phyloP scores from a whole-genome alignment of 2,888 invertebrate genomes.

The Acholoe squamosa region DNA sequence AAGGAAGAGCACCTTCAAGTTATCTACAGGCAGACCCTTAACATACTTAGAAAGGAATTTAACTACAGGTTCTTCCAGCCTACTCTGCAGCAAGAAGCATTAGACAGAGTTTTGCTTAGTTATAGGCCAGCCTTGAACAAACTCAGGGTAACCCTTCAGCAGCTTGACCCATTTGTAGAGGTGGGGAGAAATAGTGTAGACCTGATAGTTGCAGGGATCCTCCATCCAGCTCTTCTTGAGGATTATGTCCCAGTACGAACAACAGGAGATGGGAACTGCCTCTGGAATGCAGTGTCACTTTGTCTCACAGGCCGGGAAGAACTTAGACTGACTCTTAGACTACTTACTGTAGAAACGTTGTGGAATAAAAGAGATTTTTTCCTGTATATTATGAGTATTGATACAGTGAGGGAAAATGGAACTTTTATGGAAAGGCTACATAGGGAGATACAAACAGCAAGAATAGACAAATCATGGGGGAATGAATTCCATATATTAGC shows the following conservation, averaged over 20 bases:
- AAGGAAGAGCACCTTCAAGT: background rate
- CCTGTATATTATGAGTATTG: background rate
- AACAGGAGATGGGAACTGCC: constrained; percentile 29
- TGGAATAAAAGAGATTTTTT: background rate
- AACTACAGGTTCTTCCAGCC: background rate
- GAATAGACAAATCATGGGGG: background rate
- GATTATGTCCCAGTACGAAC: constrained; percentile 1
- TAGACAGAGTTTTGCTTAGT: background rate
- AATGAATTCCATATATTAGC: constrained; percentile 5
- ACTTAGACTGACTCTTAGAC: constrained; percentile 34
- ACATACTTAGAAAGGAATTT: background rate
- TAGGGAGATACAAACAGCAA: background rate
- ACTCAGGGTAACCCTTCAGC: background rate
- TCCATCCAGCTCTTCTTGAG: background rate
- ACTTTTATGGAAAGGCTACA: background rate
- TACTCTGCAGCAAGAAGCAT: background rate
- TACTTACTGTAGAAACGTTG: background rate
- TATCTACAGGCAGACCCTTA: background rate
- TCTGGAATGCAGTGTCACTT: background rate
- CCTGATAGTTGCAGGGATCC: background rate
- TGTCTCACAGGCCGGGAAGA: background rate
- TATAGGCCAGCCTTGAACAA: background rate
- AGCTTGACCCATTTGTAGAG: background rate
- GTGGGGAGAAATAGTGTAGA: background rate
- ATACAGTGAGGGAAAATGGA: background rate